phyloP scores from a whole-genome alignment of 2,888 invertebrate genomes.

The Catocala fraxini region DNA sequence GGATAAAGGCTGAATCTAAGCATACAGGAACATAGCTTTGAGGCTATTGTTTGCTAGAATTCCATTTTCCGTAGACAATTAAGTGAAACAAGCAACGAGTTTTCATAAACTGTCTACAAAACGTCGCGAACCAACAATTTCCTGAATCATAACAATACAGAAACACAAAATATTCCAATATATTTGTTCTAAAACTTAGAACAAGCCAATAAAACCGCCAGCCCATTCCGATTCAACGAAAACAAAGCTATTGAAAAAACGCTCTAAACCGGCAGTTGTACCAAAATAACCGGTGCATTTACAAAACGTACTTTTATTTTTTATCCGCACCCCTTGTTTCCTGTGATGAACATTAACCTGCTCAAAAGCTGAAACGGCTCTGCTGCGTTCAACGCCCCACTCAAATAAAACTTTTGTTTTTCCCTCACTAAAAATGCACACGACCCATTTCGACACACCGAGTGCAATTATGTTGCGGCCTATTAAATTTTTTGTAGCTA shows the following conservation, averaged over 20 bases:
- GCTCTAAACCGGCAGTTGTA: slow-evolving; percentile 31
- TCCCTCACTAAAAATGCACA: slow-evolving; percentile 56
- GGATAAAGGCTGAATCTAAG: too few species aligned
- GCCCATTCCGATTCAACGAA: neutral
- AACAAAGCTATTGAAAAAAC: slow-evolving; percentile 26
- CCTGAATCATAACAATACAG: neutral
- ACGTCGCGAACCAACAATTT: too few species aligned
- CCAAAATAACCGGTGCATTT: slow-evolving; percentile 40
- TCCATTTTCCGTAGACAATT: too few species aligned
- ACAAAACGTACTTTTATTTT: slow-evolving; percentile 58
- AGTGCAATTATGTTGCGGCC: slow-evolving; percentile 34
- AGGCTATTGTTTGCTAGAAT: too few species aligned
- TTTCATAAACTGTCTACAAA: too few species aligned
- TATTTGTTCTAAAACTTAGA: slow-evolving; percentile 12
- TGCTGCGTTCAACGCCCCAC: slow-evolving; percentile 53
- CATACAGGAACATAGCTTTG: too few species aligned
- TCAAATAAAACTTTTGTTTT: slow-evolving; percentile 68
- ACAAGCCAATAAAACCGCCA: slow-evolving; percentile 3
- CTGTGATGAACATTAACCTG: slow-evolving; percentile 71
- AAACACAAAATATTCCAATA: slow-evolving; percentile 5
- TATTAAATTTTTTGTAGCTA: slow-evolving; percentile 34
- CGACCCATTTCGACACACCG: slow-evolving; percentile 55
- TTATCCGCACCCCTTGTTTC: slow-evolving; percentile 54
- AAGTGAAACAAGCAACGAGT: too few species aligned
- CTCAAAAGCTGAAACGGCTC: slow-evolving; percentile 68